Evolutionary conservation across 2,888 invertebrate species (phyloP).

Genomic region (Cyclophora albipunctata): DNA sequence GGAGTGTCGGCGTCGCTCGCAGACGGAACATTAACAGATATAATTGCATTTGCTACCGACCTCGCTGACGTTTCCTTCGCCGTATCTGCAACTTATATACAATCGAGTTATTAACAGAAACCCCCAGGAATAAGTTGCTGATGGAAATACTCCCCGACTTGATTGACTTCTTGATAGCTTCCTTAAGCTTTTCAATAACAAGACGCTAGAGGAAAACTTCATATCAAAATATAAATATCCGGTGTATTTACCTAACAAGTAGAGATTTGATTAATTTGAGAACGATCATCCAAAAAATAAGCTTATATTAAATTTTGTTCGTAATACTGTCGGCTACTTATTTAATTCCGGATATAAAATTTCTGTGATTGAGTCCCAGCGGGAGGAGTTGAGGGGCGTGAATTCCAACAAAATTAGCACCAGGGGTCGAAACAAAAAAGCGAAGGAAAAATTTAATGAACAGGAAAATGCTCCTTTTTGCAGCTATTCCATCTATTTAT

Average conservation of each 20-base stretch:
- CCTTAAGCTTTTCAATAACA: conserved; percentile 17
- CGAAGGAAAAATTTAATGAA: conserved; percentile 77
- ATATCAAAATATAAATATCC: neutral
- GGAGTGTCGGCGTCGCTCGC: conserved; percentile 41
- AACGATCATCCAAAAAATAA: conserved; percentile 60
- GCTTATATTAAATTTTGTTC: conserved; percentile 67
- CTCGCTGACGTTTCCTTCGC: conserved; percentile 64
- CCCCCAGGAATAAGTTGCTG: conserved; percentile 64
- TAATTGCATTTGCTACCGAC: conserved; percentile 73
- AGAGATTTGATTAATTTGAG: conserved; percentile 8
- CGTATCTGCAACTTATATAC: conserved; percentile 65
- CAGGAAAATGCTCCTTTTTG: conserved; percentile 77
- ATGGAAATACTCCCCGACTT: conserved; percentile 62
- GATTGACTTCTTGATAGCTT: conserved; percentile 42
- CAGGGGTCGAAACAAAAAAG: conserved; percentile 76
- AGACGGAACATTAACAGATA: conserved; percentile 69
- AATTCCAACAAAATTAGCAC: conserved; percentile 78
- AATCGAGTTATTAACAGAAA: conserved; percentile 69
- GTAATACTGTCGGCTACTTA: conserved; percentile 72
- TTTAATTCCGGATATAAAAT: conserved; percentile 77
- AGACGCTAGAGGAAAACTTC: too few species aligned
- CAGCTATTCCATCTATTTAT: conserved; percentile 77
- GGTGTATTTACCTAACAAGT: conserved; percentile 16
- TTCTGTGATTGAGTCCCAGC: conserved; percentile 75
- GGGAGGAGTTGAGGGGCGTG: conserved; percentile 73